Conservation (phyloP, 2,797 vertebrate genomes). For the Acanthurus lineatus region DNA sequence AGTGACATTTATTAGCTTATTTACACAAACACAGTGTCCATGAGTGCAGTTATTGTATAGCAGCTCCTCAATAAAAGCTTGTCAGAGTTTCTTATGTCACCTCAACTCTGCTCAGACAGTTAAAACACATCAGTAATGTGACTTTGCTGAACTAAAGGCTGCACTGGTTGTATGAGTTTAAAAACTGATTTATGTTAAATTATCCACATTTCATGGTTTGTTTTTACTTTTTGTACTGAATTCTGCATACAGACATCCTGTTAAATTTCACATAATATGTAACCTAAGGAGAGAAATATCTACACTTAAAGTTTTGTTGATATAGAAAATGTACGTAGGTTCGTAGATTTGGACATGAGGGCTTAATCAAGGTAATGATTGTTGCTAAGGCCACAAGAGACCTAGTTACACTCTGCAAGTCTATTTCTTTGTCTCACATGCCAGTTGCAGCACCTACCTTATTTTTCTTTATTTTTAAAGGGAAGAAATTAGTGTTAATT, state of each 20-base stretch:
- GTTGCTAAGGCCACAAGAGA: slow-evolving; percentile 16
- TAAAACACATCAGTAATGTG: slow-evolving; percentile 3
- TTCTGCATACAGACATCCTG: not conserved
- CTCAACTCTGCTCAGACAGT: slow-evolving; percentile 10
- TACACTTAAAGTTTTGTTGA: slow-evolving; percentile 7
- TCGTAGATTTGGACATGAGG: not conserved
- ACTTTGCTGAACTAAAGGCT: slow-evolving; percentile 11
- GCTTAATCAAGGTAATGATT: slow-evolving; percentile 46
- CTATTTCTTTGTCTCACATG: not conserved
- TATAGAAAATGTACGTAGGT: not conserved
- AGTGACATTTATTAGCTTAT: not conserved
- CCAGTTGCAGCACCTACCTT: not conserved
- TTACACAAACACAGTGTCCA: slow-evolving; percentile 8
- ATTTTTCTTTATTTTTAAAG: too few species aligned
- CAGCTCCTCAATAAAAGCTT: not conserved
- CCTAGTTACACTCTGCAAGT: not conserved
- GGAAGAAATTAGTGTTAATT: not conserved
- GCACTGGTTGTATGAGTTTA: not conserved
- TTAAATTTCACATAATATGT: not conserved
- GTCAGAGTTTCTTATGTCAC: slow-evolving; percentile 10
- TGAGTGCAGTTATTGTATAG: not conserved
- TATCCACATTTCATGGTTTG: not conserved
- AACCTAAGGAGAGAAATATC: not conserved
- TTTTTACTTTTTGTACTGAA: not conserved
- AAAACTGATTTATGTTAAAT: not conserved